Evolutionary conservation across 2,797 vertebrate species (phyloP), one percentile per base, ranked within the genome.

Genomic region (Alauda arvensis): DNA sequence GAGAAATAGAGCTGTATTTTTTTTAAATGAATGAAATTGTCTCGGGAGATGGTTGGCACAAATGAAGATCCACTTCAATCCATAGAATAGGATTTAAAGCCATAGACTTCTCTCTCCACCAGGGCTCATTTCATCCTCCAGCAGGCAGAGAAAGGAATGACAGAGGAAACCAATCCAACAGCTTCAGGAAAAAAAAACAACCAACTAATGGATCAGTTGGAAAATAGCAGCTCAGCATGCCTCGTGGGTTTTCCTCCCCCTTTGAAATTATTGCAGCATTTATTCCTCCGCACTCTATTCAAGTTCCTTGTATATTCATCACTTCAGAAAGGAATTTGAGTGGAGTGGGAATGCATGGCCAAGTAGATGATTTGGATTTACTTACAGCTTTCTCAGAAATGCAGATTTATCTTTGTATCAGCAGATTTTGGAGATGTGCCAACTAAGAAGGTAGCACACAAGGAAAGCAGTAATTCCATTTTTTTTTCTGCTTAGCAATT

Each of bases 281-380:
- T 87, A 89, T 91, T 94, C 92, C 88, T 94, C 90, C 24, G 1
- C 80, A 74, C 15, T 42, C 14, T 65, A 57, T 93, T 90, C 71
- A 90, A 77, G 75, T 78, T 88, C 67, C 84, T 90, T 83, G 52
- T 52, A 55, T 19, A 60, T 91, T 91, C 80, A 74, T 89, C 40
- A 57, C 77, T 81, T 88, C 65, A 88, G 61, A 93, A 88, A 90
- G 84, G 82, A 88, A 90, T 87, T 63, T 85, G 77, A 91, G 77
- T 67, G 56, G 59, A 83, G 79, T 90, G 67, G 89, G 86, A 93
- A 85, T 71, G 76, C 53, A 60, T 17, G 84, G 76, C 68, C 59
- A 83, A 87, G 63, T 78, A 57, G 57, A 60, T 69, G 49, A 83
- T 63, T 83, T 76, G 39, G 67, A 81, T 87, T 70, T 85, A 87